Evolutionary conservation across 1,140 invertebrate species (phyloP).

Genomic region (Zeugodacus cucurbitae): DNA sequence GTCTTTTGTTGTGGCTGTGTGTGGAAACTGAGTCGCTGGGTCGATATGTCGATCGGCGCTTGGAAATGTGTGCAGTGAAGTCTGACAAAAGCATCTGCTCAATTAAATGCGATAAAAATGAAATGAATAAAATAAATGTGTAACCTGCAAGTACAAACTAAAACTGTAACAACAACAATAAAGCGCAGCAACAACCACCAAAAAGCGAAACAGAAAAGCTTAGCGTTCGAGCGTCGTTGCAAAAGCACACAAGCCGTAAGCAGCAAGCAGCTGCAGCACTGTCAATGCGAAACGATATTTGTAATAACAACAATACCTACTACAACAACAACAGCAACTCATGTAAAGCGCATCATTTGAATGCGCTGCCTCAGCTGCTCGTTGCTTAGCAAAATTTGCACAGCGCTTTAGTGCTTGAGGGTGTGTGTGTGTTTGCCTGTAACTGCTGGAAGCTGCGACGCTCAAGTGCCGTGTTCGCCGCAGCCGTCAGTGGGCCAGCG

Average conservation of each 20-base stretch:
- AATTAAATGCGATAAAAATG: background rate
- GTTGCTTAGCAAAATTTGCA: background rate
- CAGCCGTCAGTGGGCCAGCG: background rate
- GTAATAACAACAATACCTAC: background rate
- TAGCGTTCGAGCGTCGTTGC: background rate
- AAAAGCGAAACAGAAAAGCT: background rate
- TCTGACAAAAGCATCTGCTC: background rate
- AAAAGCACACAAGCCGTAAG: background rate
- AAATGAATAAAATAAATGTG: background rate
- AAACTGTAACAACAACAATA: background rate
- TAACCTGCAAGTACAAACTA: background rate
- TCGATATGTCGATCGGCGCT: conserved; percentile 14
- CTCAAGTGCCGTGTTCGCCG: background rate
- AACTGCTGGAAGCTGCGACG: background rate
- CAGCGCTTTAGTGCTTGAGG: background rate
- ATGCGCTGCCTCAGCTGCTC: background rate
- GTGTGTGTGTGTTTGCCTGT: background rate
- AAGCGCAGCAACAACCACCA: background rate
- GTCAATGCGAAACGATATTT: background rate
- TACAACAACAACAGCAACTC: background rate
- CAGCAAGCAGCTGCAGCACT: background rate
- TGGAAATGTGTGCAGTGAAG: background rate
- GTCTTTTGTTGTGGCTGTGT: no score
- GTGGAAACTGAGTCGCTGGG: background rate
- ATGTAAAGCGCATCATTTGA: background rate